These are phyloP conservation scores for Albula glossodonta DNA, from an alignment of 2,113 vertebrate genomes.

Conservation along the genomic window DNA sequence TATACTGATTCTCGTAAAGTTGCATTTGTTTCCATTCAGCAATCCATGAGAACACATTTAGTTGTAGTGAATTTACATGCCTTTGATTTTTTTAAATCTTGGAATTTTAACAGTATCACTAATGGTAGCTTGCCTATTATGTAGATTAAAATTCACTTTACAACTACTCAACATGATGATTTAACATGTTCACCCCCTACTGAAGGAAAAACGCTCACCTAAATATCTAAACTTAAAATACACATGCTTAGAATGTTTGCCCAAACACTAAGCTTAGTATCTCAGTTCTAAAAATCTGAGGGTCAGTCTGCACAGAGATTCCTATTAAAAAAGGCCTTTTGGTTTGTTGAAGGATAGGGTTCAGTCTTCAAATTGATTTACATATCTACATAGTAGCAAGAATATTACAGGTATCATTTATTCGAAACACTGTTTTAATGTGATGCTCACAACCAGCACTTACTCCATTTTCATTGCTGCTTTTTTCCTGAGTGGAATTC, in stretches of 20 bases:
- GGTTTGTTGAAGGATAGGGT: too few relatives aligned
- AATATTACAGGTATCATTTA: neutral
- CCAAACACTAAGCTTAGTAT: neutral
- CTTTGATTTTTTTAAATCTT: neutral
- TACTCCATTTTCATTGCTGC: neutral
- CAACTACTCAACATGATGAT: slow-evolving; percentile 8
- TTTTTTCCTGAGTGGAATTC: neutral
- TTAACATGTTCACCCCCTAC: neutral
- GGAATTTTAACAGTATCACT: neutral
- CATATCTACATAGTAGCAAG: neutral
- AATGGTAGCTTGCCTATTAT: neutral
- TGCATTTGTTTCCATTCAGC: neutral
- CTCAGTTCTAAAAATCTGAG: neutral
- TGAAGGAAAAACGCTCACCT: neutral
- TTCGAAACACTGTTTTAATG: neutral
- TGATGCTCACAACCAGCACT: neutral
- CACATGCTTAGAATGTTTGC: neutral
- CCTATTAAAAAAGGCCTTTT: too few relatives aligned
- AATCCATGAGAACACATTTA: neutral
- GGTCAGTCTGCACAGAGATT: neutral
- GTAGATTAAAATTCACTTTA: neutral
- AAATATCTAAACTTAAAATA: neutral
- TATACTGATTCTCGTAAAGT: neutral
- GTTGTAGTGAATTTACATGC: neutral
- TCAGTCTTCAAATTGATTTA: too few relatives aligned